These are phyloP conservation scores for Rhagonycha lutea DNA, from an alignment of 2,888 invertebrate genomes.

Conservation along the genomic window DNA sequence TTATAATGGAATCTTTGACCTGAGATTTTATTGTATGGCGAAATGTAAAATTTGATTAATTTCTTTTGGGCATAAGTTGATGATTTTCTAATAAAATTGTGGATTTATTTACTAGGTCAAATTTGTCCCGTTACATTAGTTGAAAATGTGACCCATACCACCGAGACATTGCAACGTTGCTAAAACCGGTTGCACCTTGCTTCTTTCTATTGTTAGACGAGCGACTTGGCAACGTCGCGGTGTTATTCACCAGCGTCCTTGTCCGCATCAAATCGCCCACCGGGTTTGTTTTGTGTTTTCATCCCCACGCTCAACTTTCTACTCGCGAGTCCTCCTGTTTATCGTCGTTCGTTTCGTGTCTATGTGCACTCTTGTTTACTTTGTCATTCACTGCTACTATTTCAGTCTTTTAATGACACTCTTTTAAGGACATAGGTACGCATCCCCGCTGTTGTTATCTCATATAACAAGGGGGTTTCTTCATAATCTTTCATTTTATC, in stretches of 20 bases:
- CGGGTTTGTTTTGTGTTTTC: constrained; percentile 14
- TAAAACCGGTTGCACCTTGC: constrained; percentile 22
- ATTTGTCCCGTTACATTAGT: constrained; percentile 26
- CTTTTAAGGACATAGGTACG: background rate
- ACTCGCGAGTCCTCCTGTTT: constrained; percentile 1
- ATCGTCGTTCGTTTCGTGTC: background rate
- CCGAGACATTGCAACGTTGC: constrained; percentile 28
- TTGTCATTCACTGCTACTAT: background rate
- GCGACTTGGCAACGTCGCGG: constrained; percentile 29
- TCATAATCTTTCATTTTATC: background rate
- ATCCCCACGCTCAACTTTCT: constrained; percentile 12
- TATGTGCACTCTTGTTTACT: background rate
- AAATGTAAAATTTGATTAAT: background rate
- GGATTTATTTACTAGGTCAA: constrained; percentile 18
- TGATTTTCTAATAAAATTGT: background rate
- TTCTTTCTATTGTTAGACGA: constrained; percentile 27
- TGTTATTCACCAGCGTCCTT: constrained; percentile 36
- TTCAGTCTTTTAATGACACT: background rate
- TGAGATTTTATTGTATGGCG: background rate
- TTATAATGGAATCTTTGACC: constrained; percentile 3
- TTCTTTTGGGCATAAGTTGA: background rate
- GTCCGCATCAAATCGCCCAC: constrained; percentile 32
- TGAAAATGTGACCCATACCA: constrained; percentile 23
- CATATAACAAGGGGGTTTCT: background rate
- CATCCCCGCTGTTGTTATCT: background rate